phyloP scores from a whole-genome alignment of 2,797 vertebrate genomes.

The Thaleichthys pacificus region DNA sequence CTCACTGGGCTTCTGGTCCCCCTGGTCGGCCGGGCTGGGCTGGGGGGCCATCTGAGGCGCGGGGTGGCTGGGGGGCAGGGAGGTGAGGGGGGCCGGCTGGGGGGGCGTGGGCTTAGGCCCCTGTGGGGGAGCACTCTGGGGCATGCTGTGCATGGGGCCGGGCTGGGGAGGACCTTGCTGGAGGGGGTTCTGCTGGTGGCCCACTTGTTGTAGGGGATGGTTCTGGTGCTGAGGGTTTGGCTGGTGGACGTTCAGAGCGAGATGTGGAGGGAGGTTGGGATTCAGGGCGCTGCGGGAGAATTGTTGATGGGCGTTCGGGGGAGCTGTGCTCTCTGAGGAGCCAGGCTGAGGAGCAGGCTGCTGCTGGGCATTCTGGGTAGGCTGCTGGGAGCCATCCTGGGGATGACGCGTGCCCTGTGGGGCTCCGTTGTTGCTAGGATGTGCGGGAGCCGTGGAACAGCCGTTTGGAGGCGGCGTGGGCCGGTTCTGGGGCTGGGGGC shows the following conservation, averaged over 20 bases:
- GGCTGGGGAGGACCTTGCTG: constrained; percentile 33
- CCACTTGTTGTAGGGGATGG: background rate
- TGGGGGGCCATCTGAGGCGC: constrained; percentile 62
- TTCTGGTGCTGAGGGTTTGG: background rate
- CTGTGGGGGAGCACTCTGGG: constrained; percentile 46
- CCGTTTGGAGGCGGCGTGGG: constrained; percentile 11
- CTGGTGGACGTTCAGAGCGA: constrained; percentile 31
- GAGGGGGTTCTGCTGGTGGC: constrained; percentile 24
- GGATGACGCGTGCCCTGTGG: constrained; percentile 36
- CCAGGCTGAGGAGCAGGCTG: background rate
- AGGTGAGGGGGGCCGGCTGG: constrained; percentile 66
- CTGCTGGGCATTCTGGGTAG: constrained; percentile 32
- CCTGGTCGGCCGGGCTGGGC: constrained; percentile 69
- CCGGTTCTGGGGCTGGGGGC: background rate
- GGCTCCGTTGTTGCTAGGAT: constrained; percentile 24
- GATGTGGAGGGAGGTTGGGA: constrained; percentile 16
- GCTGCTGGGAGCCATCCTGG: constrained; percentile 26
- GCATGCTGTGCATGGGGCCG: constrained; percentile 50
- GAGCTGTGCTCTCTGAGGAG: constrained; percentile 23
- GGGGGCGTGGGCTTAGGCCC: constrained; percentile 38
- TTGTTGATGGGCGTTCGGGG: constrained; percentile 23
- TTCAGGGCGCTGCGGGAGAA: constrained; percentile 30
- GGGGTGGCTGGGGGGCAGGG: constrained; percentile 71
- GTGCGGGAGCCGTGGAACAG: constrained; percentile 28
- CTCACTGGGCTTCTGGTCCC: constrained; percentile 70